Percentiles rank a stretch among this genome's conserved stretches.
Evolutionary conservation across 2,888 invertebrate genomes (phyloP).

Genomic region (Deilephila porcellus): DNA sequence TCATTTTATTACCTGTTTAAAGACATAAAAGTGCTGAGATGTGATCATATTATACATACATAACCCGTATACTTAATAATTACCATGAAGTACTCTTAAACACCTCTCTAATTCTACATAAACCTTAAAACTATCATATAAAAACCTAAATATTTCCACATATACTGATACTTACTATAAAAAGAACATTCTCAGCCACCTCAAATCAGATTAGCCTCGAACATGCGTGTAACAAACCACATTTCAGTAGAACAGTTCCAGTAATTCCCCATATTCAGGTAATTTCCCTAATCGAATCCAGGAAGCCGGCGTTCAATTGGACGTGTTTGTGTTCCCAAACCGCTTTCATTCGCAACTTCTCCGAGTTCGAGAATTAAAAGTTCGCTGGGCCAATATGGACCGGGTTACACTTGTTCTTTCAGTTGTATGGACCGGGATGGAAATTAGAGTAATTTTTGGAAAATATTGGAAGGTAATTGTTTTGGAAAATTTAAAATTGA

Average conservation of each 20-base stretch:
- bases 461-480: too few species aligned
- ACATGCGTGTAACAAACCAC: not conserved
- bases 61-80: too few species aligned
- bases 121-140: too few species aligned
- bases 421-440: not conserved
- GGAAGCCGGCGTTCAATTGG: conserved; percentile 20
- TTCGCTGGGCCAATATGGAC: not conserved
- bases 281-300: conserved; percentile 24
- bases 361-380: conserved; percentile 4
- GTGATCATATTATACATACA: too few species aligned
- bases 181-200: not conserved
- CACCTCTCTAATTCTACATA: too few species aligned
- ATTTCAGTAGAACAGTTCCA: conserved; percentile 8
- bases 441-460: not conserved
- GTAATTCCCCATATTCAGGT: conserved; percentile 16
- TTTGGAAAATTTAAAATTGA: too few species aligned
- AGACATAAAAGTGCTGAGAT: too few species aligned
- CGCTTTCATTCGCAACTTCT: conserved; percentile 9
- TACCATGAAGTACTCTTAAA: too few species aligned
- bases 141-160: too few species aligned
- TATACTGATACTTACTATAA: too few species aligned
- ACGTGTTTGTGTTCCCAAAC: conserved; percentile 20
- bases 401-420: not conserved
- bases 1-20: too few species aligned
- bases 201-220: not conserved